Conservation (phyloP, 2,888 invertebrate genomes). For the Hypsopygia costalis region DNA sequence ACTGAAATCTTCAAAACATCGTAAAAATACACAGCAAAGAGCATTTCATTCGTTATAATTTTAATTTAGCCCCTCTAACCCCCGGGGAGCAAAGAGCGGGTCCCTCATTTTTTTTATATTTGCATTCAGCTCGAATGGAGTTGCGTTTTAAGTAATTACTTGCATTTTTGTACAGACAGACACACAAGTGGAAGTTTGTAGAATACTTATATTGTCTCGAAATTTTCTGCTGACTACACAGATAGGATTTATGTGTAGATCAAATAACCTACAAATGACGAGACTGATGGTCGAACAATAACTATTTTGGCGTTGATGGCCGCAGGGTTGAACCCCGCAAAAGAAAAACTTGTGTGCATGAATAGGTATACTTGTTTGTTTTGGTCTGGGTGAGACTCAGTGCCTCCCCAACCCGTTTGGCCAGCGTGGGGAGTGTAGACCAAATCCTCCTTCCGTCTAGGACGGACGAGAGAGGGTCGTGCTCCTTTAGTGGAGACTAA, state of each 20-base stretch:
- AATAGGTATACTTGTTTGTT: too few species aligned
- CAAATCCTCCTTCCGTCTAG: too few species aligned
- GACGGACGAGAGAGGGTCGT: too few species aligned
- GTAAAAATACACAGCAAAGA: background rate
- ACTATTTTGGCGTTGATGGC: too few species aligned
- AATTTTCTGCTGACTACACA: background rate
- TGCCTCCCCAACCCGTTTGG: too few species aligned
- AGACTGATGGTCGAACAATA: too few species aligned
- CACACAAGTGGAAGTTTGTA: background rate
- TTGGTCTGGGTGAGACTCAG: too few species aligned
- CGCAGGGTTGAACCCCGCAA: too few species aligned
- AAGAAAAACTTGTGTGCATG: too few species aligned
- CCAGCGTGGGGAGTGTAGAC: too few species aligned
- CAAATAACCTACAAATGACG: too few species aligned
- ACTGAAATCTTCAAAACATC: background rate
- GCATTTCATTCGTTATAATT: slow-evolving; percentile 5
- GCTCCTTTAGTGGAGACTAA: too few species aligned
- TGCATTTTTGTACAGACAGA: slow-evolving; percentile 1
- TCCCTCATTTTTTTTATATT: slow-evolving; percentile 1
- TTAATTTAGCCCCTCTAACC: background rate
- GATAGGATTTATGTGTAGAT: background rate
- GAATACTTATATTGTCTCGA: background rate
- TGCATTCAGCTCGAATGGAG: slow-evolving; percentile 5
- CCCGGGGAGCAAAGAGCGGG: slow-evolving; percentile 2
- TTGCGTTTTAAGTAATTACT: slow-evolving; percentile 9